These are phyloP conservation scores for Catalaphyllia jardinei DNA, from an alignment of 64 coral and sea anemone genomes.

Conservation along the genomic window DNA sequence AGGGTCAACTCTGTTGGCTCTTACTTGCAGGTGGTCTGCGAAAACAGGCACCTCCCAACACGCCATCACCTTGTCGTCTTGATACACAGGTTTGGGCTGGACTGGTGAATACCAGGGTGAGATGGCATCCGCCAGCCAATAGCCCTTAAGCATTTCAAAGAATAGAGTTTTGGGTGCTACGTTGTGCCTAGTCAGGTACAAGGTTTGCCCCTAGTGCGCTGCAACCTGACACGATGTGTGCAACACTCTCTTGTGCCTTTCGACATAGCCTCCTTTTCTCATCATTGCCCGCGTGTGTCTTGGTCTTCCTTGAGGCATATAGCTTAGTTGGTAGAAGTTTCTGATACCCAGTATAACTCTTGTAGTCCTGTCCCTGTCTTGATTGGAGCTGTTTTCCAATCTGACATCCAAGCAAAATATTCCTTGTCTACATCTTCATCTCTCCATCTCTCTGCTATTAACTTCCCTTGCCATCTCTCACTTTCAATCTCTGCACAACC, in stretches of 20 bases:
- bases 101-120: slow-evolving; percentile 43
- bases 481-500: no score
- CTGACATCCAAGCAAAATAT: no score
- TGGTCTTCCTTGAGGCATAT: not conserved
- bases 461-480: no score
- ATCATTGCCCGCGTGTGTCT: not conserved
- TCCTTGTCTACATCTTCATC: slow-evolving; percentile 9
- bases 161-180: no score
- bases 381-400: not conserved
- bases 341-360: slow-evolving; percentile 17
- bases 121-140: not conserved
- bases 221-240: no score
- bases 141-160: slow-evolving; percentile 32
- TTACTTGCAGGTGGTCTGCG: no score
- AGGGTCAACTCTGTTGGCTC: no score
- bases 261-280: not conserved
- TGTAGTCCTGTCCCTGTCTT: not conserved
- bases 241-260: slow-evolving; percentile 12
- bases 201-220: no score
- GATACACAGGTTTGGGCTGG: slow-evolving; percentile 22
- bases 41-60: slow-evolving; percentile 36
- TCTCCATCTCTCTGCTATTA: not conserved
- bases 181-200: no score
- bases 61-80: no score
- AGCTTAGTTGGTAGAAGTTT: not conserved